A percentile compares a stretch with the other conserved stretches of the same genome.
Conservation (phyloP, 1,140 invertebrate species). For the Eubasilissa regina region DNA sequence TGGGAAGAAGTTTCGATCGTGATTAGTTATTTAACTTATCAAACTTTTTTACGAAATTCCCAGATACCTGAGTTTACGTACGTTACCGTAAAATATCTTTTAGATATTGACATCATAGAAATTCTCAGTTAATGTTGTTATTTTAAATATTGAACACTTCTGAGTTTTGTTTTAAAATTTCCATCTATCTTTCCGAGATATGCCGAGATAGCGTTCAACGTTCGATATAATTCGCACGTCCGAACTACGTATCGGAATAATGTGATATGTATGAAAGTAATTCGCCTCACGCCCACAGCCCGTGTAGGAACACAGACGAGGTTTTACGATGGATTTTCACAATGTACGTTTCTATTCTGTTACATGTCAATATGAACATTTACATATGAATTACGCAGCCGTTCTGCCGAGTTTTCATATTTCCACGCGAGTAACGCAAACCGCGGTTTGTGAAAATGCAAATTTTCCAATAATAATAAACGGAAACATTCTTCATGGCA, state of each 20-base stretch:
- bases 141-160: neutral
- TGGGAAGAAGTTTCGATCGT: no score
- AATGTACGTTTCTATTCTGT: conserved; percentile 11
- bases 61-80: no score
- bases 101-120: no score
- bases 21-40: no score
- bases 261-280: conserved; percentile 24
- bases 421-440: neutral
- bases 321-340: neutral
- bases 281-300: conserved; percentile 5
- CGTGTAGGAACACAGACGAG: neutral
- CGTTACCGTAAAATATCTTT: no score
- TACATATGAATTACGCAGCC: conserved; percentile 17
- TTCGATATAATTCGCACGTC: neutral
- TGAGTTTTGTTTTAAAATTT: neutral
- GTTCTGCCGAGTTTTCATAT: neutral
- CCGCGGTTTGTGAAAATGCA: neutral
- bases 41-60: no score
- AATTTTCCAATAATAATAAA: neutral
- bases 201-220: conserved; percentile 4
- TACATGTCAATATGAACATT: conserved; percentile 21
- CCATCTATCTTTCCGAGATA: conserved; percentile 11
- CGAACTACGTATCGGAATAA: conserved; percentile 13
- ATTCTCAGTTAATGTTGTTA: no score
- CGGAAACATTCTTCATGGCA: neutral